phyloP scores from a whole-genome alignment of 2,888 invertebrate genomes.

The Megamerina dolium region DNA sequence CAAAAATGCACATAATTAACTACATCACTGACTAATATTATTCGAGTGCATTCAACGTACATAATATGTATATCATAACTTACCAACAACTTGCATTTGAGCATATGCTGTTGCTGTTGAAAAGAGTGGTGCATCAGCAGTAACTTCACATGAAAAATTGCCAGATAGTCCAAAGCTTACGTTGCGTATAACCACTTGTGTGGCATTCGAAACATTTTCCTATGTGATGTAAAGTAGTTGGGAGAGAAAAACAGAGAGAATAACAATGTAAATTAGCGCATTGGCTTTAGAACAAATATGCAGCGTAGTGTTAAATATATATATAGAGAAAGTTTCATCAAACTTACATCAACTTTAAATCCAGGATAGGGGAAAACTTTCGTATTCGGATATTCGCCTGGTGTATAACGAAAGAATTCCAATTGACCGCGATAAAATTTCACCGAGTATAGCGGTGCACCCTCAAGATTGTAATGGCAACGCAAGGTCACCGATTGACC shows the following conservation, averaged over 20 bases:
- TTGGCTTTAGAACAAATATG: background rate
- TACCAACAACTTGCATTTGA: slow-evolving; percentile 66
- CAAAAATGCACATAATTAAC: too few relatives aligned
- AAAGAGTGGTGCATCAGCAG: slow-evolving; percentile 63
- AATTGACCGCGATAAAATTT: slow-evolving; percentile 65
- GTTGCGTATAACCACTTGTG: slow-evolving; percentile 61
- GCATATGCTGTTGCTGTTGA: slow-evolving; percentile 60
- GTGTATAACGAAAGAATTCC: slow-evolving; percentile 64
- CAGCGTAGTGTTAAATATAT: background rate
- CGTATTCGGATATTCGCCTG: slow-evolving; percentile 59
- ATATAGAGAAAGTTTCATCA: background rate
- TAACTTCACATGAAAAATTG: slow-evolving; percentile 67
- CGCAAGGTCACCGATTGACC: slow-evolving; percentile 57
- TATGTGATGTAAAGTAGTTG: slow-evolving; percentile 43
- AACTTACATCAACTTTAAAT: slow-evolving; percentile 62
- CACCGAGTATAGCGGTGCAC: slow-evolving; percentile 63
- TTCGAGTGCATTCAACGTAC: too few relatives aligned
- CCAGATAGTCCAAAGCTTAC: slow-evolving; percentile 64
- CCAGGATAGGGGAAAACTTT: slow-evolving; percentile 62
- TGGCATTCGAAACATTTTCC: slow-evolving; percentile 63
- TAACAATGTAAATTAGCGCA: background rate
- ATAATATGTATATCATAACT: too few relatives aligned
- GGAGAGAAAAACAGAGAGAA: slow-evolving; percentile 7
- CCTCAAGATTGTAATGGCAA: slow-evolving; percentile 60
- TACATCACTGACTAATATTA: too few relatives aligned